Evolutionary conservation across 2,888 invertebrate genomes (phyloP), one percentile per base, ranked within the genome.

Genomic region (Ceraclea dissimilis): DNA sequence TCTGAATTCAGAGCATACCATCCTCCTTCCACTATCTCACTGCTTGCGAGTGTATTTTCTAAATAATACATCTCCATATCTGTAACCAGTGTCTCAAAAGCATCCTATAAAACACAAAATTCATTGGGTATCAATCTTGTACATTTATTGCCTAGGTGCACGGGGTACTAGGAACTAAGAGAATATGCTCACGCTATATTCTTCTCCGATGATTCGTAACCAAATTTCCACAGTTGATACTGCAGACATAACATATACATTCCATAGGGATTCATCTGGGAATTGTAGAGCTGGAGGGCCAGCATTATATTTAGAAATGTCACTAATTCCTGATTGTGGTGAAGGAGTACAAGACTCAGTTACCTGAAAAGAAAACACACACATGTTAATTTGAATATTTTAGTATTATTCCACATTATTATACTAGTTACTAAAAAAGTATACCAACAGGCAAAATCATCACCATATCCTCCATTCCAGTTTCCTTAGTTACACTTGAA

Each of bases 191-290:
- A 82, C 83, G 65, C 80, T 84, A 65, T 83, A 84, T 18, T 82
- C 71, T 11, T 78, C 72, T 48, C 83, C 85, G 60, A 86, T 79
- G 6, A 88, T 75, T 54, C 85, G 73, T 1, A 81, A 78, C 83
- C 85, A 86, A 52, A 88, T 76, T 64, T 84, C 83, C 1, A 78
- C 72, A 0, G 83, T 80, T 1, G 81, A 81, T 51, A 75, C 75
- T 5, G 83, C 82, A 34, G 79, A 77, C 1, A 83, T 83, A 11
- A 85, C 76, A 63, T 76, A 81, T 5, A 84, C 80, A 65, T 80
- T 78, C 85, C 80, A 83, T 61, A 69, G 73, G 55, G 75, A 71
- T 1, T 75, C 72, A 39, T 75, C 71, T 1, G 79, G 76, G 61
- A 76, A 75, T 62, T 72, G 70, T 39, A 78, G 64, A 10, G 75